A percentile compares a stretch with the other conserved stretches of the same genome.
Evolutionary conservation across 2,797 vertebrate species (phyloP).

Genomic region (Margarornis squamiger): DNA sequence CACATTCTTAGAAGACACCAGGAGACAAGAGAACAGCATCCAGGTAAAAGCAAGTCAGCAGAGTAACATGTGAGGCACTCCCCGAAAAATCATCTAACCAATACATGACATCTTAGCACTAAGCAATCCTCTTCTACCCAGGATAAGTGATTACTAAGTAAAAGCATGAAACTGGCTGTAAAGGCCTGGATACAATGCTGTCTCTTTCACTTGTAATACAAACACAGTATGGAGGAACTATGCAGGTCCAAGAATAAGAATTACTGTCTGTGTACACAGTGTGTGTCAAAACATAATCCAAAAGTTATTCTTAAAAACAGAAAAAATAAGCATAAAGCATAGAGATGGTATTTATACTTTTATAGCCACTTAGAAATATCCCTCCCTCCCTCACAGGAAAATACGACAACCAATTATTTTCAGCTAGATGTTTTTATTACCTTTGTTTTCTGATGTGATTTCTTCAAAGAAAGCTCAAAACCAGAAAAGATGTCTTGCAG

Average conservation of each 20-base stretch:
- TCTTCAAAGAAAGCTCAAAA: not conserved
- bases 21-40: not conserved
- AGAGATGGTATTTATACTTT: not conserved
- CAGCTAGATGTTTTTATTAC: not conserved
- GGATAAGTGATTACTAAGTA: not conserved
- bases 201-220: not conserved
- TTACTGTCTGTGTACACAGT: not conserved
- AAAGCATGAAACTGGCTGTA: not conserved
- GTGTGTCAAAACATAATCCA: not conserved
- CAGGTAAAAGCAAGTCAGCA: not conserved
- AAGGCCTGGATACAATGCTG: not conserved
- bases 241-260: not conserved
- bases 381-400: not conserved
- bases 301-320: not conserved
- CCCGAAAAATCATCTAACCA: not conserved
- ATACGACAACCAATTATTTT: not conserved
- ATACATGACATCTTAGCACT: not conserved
- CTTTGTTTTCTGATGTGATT: not conserved
- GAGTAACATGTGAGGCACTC: not conserved
- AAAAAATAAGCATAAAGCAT: not conserved
- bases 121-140: not conserved
- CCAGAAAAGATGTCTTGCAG: not conserved
- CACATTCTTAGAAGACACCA: not conserved
- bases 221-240: not conserved
- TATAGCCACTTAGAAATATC: not conserved